Conservation (phyloP, 1,140 invertebrate species). For the Drosophila guanche region DNA sequence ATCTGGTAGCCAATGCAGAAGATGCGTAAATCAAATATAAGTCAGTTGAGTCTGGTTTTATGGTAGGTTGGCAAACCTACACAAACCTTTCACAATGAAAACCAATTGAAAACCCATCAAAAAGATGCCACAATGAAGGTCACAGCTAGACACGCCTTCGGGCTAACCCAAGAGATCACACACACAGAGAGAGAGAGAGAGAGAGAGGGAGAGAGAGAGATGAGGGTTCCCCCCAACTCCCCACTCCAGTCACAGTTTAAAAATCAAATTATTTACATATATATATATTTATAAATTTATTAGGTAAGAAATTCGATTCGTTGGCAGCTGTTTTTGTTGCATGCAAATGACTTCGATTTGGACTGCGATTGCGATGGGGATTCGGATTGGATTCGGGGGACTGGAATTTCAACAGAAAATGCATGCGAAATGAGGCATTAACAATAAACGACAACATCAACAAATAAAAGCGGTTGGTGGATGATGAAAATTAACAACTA, state of each 20-base stretch:
- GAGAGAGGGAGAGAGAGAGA: conserved; percentile 3
- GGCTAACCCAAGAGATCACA: conserved; percentile 6
- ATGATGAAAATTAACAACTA: conserved; percentile 68
- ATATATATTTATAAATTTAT: conserved; percentile 71
- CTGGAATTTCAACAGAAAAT: conserved; percentile 15
- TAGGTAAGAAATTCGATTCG: conserved; percentile 67
- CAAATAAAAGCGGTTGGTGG: conserved; percentile 19
- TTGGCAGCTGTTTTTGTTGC: conserved; percentile 20
- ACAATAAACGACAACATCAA: conserved; percentile 15
- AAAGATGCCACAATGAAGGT: conserved; percentile 23
- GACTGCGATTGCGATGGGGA: conserved; percentile 15
- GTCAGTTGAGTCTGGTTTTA: no score
- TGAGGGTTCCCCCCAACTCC: neutral
- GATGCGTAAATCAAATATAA: no score
- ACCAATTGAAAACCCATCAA: conserved; percentile 32
- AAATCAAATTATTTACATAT: conserved; percentile 66
- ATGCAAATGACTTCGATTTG: conserved; percentile 53
- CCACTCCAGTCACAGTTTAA: conserved; percentile 1
- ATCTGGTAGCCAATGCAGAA: no score
- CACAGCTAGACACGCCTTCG: conserved; percentile 32
- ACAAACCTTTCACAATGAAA: neutral
- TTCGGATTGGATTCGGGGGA: conserved; percentile 2
- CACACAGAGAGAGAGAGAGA: conserved; percentile 12
- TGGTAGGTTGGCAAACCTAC: no score
- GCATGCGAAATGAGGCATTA: conserved; percentile 44